Evolutionary conservation across 2,113 vertebrate genomes (phyloP).

Genomic region (Hirundichthys speculiger): DNA sequence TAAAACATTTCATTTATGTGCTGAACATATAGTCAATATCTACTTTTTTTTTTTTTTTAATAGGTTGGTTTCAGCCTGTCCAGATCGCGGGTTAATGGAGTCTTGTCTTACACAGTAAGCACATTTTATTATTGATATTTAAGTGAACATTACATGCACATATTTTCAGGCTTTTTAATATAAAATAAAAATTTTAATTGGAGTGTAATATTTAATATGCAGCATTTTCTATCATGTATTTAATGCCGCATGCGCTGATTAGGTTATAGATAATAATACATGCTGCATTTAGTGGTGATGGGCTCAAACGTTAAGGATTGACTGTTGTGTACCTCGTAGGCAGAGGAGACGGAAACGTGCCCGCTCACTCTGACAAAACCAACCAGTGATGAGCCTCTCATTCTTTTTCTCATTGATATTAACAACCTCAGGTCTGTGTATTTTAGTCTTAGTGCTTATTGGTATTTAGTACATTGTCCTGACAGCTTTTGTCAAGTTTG

Average conservation of each 20-base stretch:
- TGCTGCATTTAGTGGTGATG: not conserved
- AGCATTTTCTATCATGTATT: no score
- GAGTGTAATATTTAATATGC: no score
- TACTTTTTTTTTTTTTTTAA: not conserved
- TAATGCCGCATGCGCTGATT: not conserved
- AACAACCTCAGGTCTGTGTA: conserved; percentile 73
- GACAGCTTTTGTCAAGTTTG: not conserved
- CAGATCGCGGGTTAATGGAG: conserved; percentile 78
- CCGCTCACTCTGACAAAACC: conserved; percentile 50
- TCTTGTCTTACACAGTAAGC: conserved; percentile 84
- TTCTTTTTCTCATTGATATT: conserved; percentile 81
- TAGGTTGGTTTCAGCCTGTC: conserved; percentile 87
- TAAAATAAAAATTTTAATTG: no score
- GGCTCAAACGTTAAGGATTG: not conserved
- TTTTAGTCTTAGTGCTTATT: not conserved
- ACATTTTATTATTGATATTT: not conserved
- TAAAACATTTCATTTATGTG: not conserved
- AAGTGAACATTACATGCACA: not conserved
- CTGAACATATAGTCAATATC: not conserved
- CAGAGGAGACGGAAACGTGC: conserved; percentile 69
- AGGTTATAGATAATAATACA: no score
- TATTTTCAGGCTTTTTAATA: not conserved
- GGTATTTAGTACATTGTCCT: not conserved
- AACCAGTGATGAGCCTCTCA: conserved; percentile 66
- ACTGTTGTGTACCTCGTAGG: conserved; percentile 53